Evolutionary conservation across 2,113 vertebrate species (phyloP), one percentile per base, ranked within the genome.

Genomic region (Dryoscopus gambensis): DNA sequence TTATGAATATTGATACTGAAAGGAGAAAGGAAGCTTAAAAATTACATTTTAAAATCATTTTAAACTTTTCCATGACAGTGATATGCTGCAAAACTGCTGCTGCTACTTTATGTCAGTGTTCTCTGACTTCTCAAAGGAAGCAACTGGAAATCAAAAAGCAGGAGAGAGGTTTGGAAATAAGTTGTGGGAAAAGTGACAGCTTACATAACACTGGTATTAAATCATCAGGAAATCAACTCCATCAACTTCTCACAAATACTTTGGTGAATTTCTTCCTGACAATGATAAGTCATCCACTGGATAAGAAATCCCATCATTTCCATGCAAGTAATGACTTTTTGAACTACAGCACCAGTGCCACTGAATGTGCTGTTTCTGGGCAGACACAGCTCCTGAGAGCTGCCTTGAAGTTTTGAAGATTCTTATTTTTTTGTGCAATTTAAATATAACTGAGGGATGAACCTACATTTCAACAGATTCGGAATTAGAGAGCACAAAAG

Each of bases 131-230:
- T 53, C 42, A 52, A 87, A 84, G 55, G 70, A 77, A 91, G 62
- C 33, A 85, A 56, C 0, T 40, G 44, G 65, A 87, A 90, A 76
- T 57, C 44, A 86, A 82, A 82, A 90, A 70, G 13, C 16, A 31
- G 5, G 35, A 47, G 31, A 75, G 64, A 64, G 25, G 27, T 86
- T 91, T n/a, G 64, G 65, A 85, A 95, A n/a, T 19, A 78, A 6
- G 30, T 50, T 18, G 19, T 28, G 35, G 60, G 44, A 73, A 68
- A 87, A 82, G 39, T 27, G 50, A 73, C 56, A 89, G 62, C 68
- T 95, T 83, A 85, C 67, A 37, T 87, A 95, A 95, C 67, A 90
- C 37, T 57, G 49, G 57, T 56, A 83, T 59, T 85, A 93, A 92
- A 75, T 71, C 77, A 90, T 57, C 78, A 83, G 55, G 75, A 95